Evolutionary conservation across 2,113 vertebrate species (phyloP).

Genomic region (Recurvirostra avosetta): DNA sequence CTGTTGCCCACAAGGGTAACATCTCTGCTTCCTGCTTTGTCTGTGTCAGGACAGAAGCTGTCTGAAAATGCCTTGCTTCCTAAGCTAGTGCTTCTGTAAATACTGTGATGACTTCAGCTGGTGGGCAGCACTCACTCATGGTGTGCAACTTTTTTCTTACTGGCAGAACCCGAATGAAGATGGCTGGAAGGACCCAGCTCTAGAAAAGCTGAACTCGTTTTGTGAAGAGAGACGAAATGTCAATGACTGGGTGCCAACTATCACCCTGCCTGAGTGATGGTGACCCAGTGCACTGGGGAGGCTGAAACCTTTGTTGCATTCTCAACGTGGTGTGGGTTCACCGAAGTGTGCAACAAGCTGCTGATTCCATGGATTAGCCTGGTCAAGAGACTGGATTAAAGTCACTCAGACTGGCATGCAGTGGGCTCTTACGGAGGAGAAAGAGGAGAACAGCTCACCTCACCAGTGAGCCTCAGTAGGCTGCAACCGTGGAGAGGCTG

Average conservation of each 20-base stretch:
- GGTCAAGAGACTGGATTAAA: constrained; percentile 77
- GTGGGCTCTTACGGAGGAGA: constrained; percentile 65
- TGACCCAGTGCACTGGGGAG: neutral
- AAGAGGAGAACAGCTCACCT: constrained; percentile 48
- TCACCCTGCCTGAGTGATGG: constrained; percentile 91
- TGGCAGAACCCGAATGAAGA: constrained; percentile 88
- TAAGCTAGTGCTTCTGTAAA: neutral
- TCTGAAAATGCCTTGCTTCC: neutral
- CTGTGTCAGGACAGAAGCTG: neutral
- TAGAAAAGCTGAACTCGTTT: constrained; percentile 88
- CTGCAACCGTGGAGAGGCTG: constrained; percentile 41
- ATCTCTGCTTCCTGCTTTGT: neutral
- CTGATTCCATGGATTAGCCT: constrained; percentile 80
- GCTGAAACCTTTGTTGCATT: constrained; percentile 75
- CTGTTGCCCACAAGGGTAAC: neutral
- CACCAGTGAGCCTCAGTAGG: neutral
- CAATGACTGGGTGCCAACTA: constrained; percentile 93
- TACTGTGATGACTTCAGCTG: neutral
- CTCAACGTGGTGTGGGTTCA: constrained; percentile 74
- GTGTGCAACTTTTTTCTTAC: neutral
- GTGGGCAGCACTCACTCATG: neutral
- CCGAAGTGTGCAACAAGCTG: constrained; percentile 72
- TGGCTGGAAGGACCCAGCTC: constrained; percentile 88
- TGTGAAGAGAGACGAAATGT: constrained; percentile 90
- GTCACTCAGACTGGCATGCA: constrained; percentile 74